These are phyloP conservation scores for Cricetomys ansorgei DNA, from an alignment of 2,113 vertebrate species.

Conservation along the genomic window DNA sequence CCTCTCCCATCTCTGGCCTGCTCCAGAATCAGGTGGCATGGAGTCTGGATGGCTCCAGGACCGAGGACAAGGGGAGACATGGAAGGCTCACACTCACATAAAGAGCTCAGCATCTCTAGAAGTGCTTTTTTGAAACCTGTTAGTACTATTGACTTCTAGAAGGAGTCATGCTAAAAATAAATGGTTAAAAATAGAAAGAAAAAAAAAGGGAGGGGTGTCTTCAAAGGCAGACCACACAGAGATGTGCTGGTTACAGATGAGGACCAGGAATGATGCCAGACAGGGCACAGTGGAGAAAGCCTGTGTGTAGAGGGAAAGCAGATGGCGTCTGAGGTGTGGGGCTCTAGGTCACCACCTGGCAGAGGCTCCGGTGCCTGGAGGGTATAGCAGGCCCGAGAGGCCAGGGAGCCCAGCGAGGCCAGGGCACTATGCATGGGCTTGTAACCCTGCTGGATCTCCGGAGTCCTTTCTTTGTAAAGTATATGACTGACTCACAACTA, in stretches of 20 bases:
- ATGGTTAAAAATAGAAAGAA: too few relatives aligned
- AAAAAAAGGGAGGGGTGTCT: too few relatives aligned
- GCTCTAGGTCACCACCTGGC: background rate
- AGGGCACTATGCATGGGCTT: background rate
- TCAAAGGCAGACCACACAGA: too few relatives aligned
- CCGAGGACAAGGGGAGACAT: background rate
- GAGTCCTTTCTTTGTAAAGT: background rate
- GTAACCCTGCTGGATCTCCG: background rate
- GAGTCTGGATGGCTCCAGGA: background rate
- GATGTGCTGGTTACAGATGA: background rate
- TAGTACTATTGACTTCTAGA: background rate
- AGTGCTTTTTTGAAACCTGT: background rate
- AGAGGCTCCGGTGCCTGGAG: too few relatives aligned
- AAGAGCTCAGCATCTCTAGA: constrained; percentile 4
- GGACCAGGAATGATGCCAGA: background rate
- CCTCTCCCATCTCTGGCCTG: background rate
- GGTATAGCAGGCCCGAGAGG: too few relatives aligned
- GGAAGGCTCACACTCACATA: background rate
- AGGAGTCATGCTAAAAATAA: background rate
- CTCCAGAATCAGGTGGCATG: background rate
- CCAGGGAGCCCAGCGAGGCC: background rate
- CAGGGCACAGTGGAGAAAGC: background rate
- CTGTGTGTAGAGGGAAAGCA: accelerated
- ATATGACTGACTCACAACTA: background rate
- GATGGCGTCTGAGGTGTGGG: too few relatives aligned